A percentile compares a stretch with the other conserved stretches of the same genome.
phyloP scores from a whole-genome alignment of 1,140 invertebrate genomes.

The Drosophila obscura region DNA sequence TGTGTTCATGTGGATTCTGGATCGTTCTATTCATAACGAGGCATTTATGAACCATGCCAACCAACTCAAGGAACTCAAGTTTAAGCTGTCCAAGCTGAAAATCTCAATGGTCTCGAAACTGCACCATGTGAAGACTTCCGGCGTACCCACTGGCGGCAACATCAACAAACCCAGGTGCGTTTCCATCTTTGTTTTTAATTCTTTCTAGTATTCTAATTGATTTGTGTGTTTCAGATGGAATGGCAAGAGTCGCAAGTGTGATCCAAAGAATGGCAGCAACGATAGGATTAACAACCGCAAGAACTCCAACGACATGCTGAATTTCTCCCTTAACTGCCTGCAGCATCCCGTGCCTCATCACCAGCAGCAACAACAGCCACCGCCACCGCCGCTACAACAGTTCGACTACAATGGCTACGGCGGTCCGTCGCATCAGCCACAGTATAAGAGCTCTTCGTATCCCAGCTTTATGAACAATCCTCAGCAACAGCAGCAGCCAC shows the following conservation, averaged over 20 bases:
- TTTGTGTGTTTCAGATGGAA: slow-evolving; percentile 64
- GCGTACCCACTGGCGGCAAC: slow-evolving; percentile 50
- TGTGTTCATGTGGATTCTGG: slow-evolving; percentile 77
- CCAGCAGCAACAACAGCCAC: slow-evolving; percentile 58
- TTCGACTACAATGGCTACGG: slow-evolving; percentile 60
- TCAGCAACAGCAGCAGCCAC: slow-evolving; percentile 57
- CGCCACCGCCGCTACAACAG: slow-evolving; percentile 45
- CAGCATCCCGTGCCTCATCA: slow-evolving; percentile 61
- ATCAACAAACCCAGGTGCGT: slow-evolving; percentile 75
- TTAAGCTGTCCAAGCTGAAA: slow-evolving; percentile 79
- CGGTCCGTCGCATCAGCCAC: slow-evolving; percentile 56
- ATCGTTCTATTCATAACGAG: slow-evolving; percentile 81
- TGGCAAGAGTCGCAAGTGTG: slow-evolving; percentile 77
- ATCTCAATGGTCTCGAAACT: slow-evolving; percentile 78
- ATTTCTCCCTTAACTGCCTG: slow-evolving; percentile 69
- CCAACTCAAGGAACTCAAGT: slow-evolving; percentile 82
- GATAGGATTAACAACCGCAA: slow-evolving; percentile 82
- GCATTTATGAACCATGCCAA: slow-evolving; percentile 80
- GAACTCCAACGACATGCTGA: slow-evolving; percentile 80
- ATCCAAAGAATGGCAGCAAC: slow-evolving; percentile 77
- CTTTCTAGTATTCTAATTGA: not conserved
- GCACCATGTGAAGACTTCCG: slow-evolving; percentile 71
- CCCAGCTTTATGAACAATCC: slow-evolving; percentile 81
- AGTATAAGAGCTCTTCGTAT: slow-evolving; percentile 85
- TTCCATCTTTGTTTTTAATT: too few relatives aligned